phyloP scores from a whole-genome alignment of 2,888 invertebrate genomes.

The Chalcis sispes region DNA sequence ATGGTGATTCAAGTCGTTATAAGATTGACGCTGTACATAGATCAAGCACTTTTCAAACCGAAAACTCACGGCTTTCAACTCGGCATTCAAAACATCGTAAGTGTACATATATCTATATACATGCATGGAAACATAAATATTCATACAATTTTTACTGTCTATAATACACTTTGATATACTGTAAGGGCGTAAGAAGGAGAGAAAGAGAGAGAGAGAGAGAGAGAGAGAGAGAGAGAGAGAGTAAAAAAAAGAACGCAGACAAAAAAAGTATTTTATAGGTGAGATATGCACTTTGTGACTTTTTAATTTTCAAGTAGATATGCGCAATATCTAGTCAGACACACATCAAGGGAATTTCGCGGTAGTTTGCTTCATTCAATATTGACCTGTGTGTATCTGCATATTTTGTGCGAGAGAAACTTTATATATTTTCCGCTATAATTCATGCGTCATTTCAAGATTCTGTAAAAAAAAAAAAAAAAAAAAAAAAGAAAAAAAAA shows the following conservation, averaged over 20 bases:
- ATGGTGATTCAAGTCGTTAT: constrained; percentile 87
- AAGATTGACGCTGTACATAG: constrained; percentile 85
- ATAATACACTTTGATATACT: too few species aligned
- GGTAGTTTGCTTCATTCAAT: constrained; percentile 24
- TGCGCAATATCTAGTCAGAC: constrained; percentile 9
- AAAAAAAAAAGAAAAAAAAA: too few species aligned
- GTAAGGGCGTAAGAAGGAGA: too few species aligned
- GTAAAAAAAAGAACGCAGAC: too few species aligned
- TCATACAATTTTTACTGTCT: too few species aligned
- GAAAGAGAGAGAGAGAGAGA: not conserved
- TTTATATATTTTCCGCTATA: too few species aligned
- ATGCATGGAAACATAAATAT: too few species aligned
- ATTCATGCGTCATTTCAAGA: too few species aligned
- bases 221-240: not conserved
- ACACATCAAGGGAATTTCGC: constrained; percentile 8
- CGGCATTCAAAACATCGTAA: constrained; percentile 83
- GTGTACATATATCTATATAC: constrained; percentile 62
- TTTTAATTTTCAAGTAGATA: constrained; percentile 19
- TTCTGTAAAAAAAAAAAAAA: too few species aligned
- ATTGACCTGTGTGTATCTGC: not conserved
- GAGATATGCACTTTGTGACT: not conserved
- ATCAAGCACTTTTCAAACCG: constrained; percentile 80
- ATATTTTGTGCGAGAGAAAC: not conserved
- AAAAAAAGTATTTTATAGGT: too few species aligned
- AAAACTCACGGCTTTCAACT: constrained; percentile 78